Conservation (phyloP, 2,113 vertebrate genomes). For the Zapornia atra region DNA sequence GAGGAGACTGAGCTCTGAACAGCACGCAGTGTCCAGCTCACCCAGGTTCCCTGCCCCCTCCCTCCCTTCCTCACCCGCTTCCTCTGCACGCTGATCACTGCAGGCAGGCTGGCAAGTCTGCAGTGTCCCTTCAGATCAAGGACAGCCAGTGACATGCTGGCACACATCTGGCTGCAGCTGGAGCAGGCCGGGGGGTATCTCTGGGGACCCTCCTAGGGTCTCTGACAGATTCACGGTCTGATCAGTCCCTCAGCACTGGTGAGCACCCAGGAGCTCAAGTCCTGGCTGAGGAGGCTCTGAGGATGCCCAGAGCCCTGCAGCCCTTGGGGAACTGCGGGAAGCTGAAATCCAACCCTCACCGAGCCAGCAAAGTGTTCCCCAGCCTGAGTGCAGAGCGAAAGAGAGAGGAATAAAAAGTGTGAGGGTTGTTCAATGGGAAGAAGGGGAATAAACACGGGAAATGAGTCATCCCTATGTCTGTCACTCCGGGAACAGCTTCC, state of each 20-base stretch:
- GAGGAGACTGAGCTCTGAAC: background rate
- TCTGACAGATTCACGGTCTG: accelerated
- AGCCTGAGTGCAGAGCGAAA: background rate
- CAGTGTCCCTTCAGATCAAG: slow-evolving; percentile 45
- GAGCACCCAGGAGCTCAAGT: background rate
- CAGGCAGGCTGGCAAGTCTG: slow-evolving; percentile 4
- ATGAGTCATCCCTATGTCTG: slow-evolving; percentile 28
- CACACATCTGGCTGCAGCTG: background rate
- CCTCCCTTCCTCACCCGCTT: background rate
- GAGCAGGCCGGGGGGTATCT: background rate
- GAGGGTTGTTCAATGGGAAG: slow-evolving; percentile 47
- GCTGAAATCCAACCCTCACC: background rate
- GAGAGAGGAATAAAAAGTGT: background rate
- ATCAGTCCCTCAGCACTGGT: background rate
- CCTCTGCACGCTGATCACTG: background rate
- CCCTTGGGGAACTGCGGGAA: background rate
- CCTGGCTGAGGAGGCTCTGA: background rate
- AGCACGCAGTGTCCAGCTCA: background rate
- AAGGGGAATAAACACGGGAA: slow-evolving; percentile 55
- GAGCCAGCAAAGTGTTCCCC: background rate
- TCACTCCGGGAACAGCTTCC: slow-evolving; percentile 12
- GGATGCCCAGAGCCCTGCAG: background rate
- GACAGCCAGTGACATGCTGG: background rate
- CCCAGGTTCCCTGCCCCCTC: background rate
- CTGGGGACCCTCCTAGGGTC: background rate